Base-by-base conservation (phyloP, 1,140 invertebrate species). In the Dendroctonus ponderosae region DNA sequence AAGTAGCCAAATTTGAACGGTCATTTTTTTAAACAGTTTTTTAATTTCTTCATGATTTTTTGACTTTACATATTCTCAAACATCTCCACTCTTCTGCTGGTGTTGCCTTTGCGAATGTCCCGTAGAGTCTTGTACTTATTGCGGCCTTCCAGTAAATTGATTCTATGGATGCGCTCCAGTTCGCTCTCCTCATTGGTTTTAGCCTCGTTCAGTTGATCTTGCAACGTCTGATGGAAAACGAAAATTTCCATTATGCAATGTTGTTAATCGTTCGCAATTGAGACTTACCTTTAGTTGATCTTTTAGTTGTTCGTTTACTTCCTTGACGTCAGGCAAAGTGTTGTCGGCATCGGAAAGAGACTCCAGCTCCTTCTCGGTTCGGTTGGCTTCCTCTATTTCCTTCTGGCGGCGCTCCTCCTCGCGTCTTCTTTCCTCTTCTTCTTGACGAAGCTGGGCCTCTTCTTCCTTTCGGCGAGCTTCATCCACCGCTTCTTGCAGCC, bases 401-500 rank as follows among this genome's bases (percentile, higher is more conserved):
- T 54, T 62, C 12, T 61, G 57, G 11, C 66, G 49, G 39, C 66
- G 68, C 65, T 75, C 74, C 15, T 68, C 70, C 26, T 75, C 70
- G 15, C 57, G 58, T 6, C 64, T 61, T 61, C 64, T 65, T 50
- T 72, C 63, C 56, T 75, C 70, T 12, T 71, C 67, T 50, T 74
- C 68, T 11, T 39, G 14, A 14, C 59, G 58, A n/a, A 44, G 56
- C 8, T 62, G 57, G 57, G 68, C 71, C 12, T 59, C 63, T 39
- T 71, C 38, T 43, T 72, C 66, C 57, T 68, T 65, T 41, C 57
- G 52, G 50, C 70, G 65, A 5, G 73, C 51, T 59, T 76, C 71
- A n/a, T 79, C 77, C n/a, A 79, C 71, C 80, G 95, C 92, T 66
- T 89, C 85, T 82, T 92, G 90, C 70, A 97, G 84, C 67, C 91